Conservation (phyloP, 2,888 invertebrate genomes). For the Hypercompe scribonia region DNA sequence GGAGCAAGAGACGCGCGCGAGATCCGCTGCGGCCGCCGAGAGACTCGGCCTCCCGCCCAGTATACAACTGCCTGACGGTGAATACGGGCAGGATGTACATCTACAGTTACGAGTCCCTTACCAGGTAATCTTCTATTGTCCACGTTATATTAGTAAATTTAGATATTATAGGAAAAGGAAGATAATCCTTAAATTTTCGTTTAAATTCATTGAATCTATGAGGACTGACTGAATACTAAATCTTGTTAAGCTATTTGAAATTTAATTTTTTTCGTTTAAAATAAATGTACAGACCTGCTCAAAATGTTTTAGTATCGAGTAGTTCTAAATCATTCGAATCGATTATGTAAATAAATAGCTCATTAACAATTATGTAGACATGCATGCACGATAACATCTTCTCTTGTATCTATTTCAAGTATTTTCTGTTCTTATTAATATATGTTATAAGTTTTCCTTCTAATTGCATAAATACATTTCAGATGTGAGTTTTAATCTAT, state of each 20-base stretch:
- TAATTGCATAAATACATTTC: neutral
- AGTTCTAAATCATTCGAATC: neutral
- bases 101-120: slow-evolving; percentile 88
- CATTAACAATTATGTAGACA: neutral
- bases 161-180: neutral
- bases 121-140: slow-evolving; percentile 76
- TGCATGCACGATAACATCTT: neutral
- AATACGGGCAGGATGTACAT: slow-evolving; percentile 88
- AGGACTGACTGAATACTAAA: neutral
- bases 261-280: neutral
- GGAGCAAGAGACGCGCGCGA: slow-evolving; percentile 84
- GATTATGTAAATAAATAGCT: neutral
- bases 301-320: neutral
- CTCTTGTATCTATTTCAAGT: neutral
- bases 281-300: neutral
- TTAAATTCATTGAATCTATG: neutral
- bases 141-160: no score
- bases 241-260: neutral
- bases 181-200: neutral
- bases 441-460: neutral
- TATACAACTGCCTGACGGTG: slow-evolving; percentile 89
- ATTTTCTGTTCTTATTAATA: neutral
- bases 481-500: neutral
- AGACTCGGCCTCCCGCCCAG: slow-evolving; percentile 87
- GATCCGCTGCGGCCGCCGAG: slow-evolving; percentile 83